A percentile compares a stretch with the other conserved stretches of the same genome.
Evolutionary conservation across 92 coral and sea anemone species (phyloP).

Genomic region (Phenganax marumi): DNA sequence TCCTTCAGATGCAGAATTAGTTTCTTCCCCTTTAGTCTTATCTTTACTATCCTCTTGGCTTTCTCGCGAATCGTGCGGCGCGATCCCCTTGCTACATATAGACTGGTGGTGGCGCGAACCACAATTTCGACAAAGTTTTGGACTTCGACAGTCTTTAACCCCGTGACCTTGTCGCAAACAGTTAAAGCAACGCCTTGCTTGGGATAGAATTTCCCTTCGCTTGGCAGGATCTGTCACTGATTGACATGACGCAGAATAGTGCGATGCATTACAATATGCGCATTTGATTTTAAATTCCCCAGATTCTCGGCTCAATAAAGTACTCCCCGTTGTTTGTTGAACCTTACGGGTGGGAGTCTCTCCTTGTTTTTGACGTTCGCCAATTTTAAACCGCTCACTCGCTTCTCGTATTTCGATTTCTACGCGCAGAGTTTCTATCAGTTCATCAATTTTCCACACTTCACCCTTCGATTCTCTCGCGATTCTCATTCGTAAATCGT

Average conservation of each 20-base stretch:
- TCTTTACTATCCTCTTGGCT: not conserved
- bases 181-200: slow-evolving; percentile 3
- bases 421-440: slow-evolving; percentile 2
- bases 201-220: slow-evolving; percentile 2
- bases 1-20: not conserved
- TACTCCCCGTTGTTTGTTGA: not conserved
- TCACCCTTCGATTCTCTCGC: slow-evolving; percentile 24
- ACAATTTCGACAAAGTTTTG: not conserved
- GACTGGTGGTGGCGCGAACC: not conserved
- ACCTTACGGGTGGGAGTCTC: not conserved
- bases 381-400: slow-evolving; percentile 3
- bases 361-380: slow-evolving; percentile 5
- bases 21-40: not conserved
- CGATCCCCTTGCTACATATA: not conserved
- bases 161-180: slow-evolving; percentile 1
- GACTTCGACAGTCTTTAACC: not conserved
- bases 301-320: not conserved
- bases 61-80: not conserved
- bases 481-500: slow-evolving; percentile 11
- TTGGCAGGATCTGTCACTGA: slow-evolving; percentile 10
- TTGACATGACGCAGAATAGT: slow-evolving; percentile 20
- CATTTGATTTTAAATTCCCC: slow-evolving; percentile 10
- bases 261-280: slow-evolving; percentile 10
- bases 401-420: slow-evolving; percentile 14
- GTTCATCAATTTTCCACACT: slow-evolving; percentile 10